phyloP scores from a whole-genome alignment of 2,888 invertebrate species.

The Elaeidobius kamerunicus region DNA sequence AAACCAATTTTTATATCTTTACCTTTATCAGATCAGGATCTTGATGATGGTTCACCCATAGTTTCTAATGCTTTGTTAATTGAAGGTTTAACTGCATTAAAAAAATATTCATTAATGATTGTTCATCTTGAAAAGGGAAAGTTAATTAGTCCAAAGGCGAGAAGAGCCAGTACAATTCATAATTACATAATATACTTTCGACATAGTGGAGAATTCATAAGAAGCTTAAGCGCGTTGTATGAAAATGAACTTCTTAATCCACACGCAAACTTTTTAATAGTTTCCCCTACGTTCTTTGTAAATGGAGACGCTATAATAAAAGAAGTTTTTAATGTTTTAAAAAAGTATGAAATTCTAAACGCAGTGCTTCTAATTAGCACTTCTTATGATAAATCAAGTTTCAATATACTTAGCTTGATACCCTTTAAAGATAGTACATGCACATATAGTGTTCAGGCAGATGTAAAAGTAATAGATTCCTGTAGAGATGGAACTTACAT shows the following conservation, averaged over 20 bases:
- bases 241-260: constrained; percentile 30
- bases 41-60: neutral
- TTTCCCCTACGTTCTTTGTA: constrained; percentile 33
- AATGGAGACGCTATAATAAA: constrained; percentile 28
- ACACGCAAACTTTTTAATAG: constrained; percentile 36
- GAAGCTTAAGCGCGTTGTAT: constrained; percentile 21
- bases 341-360: constrained; percentile 35
- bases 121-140: constrained; percentile 2
- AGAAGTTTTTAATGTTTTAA: constrained; percentile 32
- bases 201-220: constrained; percentile 25
- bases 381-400: constrained; percentile 27
- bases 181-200: constrained; percentile 34
- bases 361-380: constrained; percentile 38
- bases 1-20: constrained; percentile 25
- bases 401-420: constrained; percentile 39
- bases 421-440: constrained; percentile 39
- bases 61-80: constrained; percentile 11
- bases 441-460: constrained; percentile 30
- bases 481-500: constrained; percentile 32
- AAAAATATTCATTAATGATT: constrained; percentile 21
- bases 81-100: neutral
- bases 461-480: constrained; percentile 32
- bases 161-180: constrained; percentile 10
- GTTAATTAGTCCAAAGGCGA: constrained; percentile 3
- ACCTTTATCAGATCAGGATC: constrained; percentile 15